Evolutionary conservation across 2,888 invertebrate genomes (phyloP), one percentile per base, ranked within the genome.

Genomic region (Drosophila eohydei): DNA sequence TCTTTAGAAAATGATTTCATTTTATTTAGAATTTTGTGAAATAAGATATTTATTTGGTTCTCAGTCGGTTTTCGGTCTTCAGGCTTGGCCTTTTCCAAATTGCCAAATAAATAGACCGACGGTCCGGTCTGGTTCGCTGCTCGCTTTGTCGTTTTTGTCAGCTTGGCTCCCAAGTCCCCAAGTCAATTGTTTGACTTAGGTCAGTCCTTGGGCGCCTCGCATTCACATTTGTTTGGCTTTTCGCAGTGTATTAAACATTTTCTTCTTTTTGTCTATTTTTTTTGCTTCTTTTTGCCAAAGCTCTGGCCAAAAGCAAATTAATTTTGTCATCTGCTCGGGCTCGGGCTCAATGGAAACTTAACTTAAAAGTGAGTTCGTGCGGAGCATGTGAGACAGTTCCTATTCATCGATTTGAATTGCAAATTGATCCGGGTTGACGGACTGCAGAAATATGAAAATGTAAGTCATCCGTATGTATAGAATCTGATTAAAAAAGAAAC

Each of bases 1-100:
- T 65, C 78, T 71, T 80, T 83, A 63, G 62, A 80, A 83, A 77
- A 80, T 81, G 68, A 83, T 80, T 89, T 88, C 61, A 76, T 76
- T 88, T 89, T 80, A 81, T 82, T 76, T 76, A 58, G 62, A 85
- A 79, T 83, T 83, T 77, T 73, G 78, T 72, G 78, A 86, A 83
- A 86, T 83, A 86, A 83, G 90, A 84, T 90, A 86, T 90, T 88
- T 90, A 89, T 88, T 89, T 89, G 88, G 65, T 70, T 60, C 83
- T 85, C 79, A 88, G 85, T 70, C 64, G 51, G 54, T 68, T 66
- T 58, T 64, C 51, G 43, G 40, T 40, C 43, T 36, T 4, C 44
- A 50, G 71, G 41, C 77, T 68, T 67, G 48, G 78, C 82, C 78
- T 77, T 76, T 83, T 77, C 62, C 83, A 82, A 89, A 89, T 84